A percentile compares a stretch with the other conserved stretches of the same genome.
Conservation (phyloP, 2,888 invertebrate species). For the Plagiodera versicolora region DNA sequence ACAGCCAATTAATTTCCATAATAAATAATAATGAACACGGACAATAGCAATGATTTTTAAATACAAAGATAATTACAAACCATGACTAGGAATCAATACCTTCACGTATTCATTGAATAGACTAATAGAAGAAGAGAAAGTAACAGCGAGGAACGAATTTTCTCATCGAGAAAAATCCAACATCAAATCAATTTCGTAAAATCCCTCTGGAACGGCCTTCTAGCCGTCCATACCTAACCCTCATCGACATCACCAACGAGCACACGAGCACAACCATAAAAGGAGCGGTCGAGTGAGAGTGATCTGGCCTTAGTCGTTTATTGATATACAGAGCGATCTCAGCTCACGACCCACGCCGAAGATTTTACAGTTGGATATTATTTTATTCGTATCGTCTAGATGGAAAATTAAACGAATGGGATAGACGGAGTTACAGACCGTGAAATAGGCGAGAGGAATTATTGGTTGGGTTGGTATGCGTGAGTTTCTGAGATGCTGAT, state of each 20-base stretch:
- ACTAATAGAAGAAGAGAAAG: background rate
- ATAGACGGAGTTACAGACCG: background rate
- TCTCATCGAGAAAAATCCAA: too few relatives aligned
- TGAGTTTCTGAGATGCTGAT: too few relatives aligned
- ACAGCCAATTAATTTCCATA: background rate
- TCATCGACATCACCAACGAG: background rate
- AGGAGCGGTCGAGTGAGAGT: constrained; percentile 35
- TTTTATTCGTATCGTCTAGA: constrained; percentile 1
- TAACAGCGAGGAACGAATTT: too few relatives aligned
- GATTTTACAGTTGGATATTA: constrained; percentile 7
- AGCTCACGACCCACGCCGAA: constrained; percentile 28
- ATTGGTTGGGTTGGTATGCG: background rate
- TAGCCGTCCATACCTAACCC: too few relatives aligned
- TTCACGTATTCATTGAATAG: background rate
- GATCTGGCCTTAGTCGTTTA: constrained; percentile 18
- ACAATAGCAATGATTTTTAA: background rate
- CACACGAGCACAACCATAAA: constrained; percentile 24
- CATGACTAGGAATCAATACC: background rate
- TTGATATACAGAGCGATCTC: constrained; percentile 4
- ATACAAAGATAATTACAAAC: background rate
- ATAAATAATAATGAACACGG: background rate
- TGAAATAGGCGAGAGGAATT: constrained; percentile 5
- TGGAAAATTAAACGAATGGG: background rate
- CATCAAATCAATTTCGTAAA: too few relatives aligned
- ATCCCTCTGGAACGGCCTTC: too few relatives aligned